Base-by-base conservation (phyloP, 1,140 invertebrate species). In the Lucilia cuprina region DNA sequence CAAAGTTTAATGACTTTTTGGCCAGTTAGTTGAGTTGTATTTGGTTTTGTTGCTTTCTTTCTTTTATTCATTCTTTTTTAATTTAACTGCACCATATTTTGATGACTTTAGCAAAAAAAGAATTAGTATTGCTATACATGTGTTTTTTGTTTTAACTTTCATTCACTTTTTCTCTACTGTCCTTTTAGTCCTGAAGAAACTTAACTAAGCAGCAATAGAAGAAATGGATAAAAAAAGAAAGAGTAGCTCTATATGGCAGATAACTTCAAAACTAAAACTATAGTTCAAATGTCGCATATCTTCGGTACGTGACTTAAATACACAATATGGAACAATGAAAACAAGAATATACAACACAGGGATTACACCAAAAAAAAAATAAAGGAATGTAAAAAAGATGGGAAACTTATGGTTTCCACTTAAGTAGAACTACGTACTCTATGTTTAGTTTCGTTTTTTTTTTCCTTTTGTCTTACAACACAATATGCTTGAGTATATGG, bases 251-350 rank as follows among this genome's bases (percentile, higher is more conserved):
- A 2, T 17, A 30, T 30, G 17, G 30, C 25, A 78, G 65, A 70
- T 21, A 21, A 75, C 74, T 34, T 75, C 25, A 19, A 80, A 80
- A 49, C 19, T 49, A 70, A 21, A 70, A 60, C 50, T 21, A 21
- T 80, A 80, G 41, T 80, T 80, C 77, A 80, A 80, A 80, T 80
- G 77, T 80, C 77, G 77, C 77, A 80, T 80, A 80, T 80, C 77
- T 49, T 80, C 14, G n/a, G 77, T 21, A 80, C 77, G 41, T 50
- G 41, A 50, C 77, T 80, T 47, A 80, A 80, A 80, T 80, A 80
- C 21, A 80, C 41, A 80, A 70, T 21, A 70, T 60, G 55, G 65
- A 70, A 70, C 55, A 60, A 60, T 17, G 55, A 78, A 47, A 78
- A 41, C 75, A 78, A 78, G 14, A 78, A n/a, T 19, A 19, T 30